Evolutionary conservation across 2,888 invertebrate species (phyloP).

Genomic region (Macropis europaea): DNA sequence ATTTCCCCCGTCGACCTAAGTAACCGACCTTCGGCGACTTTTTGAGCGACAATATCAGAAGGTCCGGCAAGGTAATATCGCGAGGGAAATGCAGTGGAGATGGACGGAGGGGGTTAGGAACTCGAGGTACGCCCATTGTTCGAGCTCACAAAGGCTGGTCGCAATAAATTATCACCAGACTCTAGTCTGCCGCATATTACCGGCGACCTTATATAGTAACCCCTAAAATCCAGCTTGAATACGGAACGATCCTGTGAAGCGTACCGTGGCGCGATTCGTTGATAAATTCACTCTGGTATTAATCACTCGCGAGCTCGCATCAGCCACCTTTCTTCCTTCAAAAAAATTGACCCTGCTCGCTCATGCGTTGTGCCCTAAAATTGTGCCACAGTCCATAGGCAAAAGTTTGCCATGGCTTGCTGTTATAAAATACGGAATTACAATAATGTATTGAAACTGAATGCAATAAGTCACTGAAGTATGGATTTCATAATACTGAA

Average conservation of each 20-base stretch:
- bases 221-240: constrained; percentile 35
- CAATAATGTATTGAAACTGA: too few relatives aligned
- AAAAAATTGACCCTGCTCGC: too few relatives aligned
- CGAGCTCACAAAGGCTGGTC: constrained; percentile 60
- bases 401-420: too few relatives aligned
- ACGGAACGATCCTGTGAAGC: constrained; percentile 5
- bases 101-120: background rate
- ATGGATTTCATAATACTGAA: too few relatives aligned
- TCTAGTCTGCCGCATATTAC: constrained; percentile 25
- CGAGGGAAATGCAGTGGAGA: background rate
- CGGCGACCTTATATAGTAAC: constrained; percentile 22
- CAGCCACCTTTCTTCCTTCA: too few relatives aligned
- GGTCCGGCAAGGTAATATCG: background rate
- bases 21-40: background rate
- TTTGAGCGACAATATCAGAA: background rate
- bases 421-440: too few relatives aligned
- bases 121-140: constrained; percentile 61
- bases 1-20: background rate
- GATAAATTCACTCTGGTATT: constrained; percentile 29
- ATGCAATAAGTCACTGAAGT: too few relatives aligned
- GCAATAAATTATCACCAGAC: constrained; percentile 67
- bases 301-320: constrained; percentile 17
- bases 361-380: too few relatives aligned
- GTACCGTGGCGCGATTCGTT: constrained; percentile 12
- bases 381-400: too few relatives aligned